A percentile compares a stretch with the other conserved stretches of the same genome.
Evolutionary conservation across 2,797 vertebrate genomes (phyloP).

Genomic region (Lutjanus argentimaculatus): DNA sequence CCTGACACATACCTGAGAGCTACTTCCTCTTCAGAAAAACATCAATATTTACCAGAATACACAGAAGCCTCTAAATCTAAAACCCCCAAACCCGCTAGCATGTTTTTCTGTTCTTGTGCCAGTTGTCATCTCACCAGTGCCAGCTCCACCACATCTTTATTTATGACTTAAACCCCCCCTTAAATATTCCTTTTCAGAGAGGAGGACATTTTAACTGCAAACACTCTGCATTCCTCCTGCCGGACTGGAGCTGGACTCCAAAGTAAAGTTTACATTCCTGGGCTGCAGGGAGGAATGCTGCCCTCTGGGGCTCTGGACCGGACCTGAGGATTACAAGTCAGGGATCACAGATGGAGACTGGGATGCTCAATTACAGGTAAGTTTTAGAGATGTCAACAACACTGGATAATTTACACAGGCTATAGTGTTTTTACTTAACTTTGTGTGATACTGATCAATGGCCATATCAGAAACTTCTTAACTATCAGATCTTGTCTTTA

Average conservation of each 20-base stretch:
- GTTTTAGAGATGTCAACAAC: constrained; percentile 25
- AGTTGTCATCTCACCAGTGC: constrained; percentile 64
- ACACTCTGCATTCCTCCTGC: constrained; percentile 74
- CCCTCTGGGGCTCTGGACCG: constrained; percentile 58
- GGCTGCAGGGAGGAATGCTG: constrained; percentile 69
- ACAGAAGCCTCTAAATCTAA: constrained; percentile 63
- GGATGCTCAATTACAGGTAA: constrained; percentile 29
- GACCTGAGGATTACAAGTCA: constrained; percentile 40
- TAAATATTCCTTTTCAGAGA: constrained; percentile 74
- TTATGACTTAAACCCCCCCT: constrained; percentile 64
- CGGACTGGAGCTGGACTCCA: constrained; percentile 73
- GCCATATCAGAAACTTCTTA: no score
- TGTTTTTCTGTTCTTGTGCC: constrained; percentile 75
- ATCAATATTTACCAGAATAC: constrained; percentile 84
- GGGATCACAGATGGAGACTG: constrained; percentile 22
- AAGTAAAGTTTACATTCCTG: constrained; percentile 88
- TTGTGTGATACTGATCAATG: background rate
- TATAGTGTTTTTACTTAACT: background rate
- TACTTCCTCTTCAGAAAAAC: constrained; percentile 81
- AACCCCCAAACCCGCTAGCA: constrained; percentile 27
- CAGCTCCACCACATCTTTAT: constrained; percentile 84
- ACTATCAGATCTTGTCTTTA: no score
- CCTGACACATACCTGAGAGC: constrained; percentile 73
- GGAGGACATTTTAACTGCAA: constrained; percentile 72
- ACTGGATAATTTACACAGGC: background rate